Evolutionary conservation across 2,113 vertebrate genomes (phyloP).

Genomic region (Taurulus bubalis): DNA sequence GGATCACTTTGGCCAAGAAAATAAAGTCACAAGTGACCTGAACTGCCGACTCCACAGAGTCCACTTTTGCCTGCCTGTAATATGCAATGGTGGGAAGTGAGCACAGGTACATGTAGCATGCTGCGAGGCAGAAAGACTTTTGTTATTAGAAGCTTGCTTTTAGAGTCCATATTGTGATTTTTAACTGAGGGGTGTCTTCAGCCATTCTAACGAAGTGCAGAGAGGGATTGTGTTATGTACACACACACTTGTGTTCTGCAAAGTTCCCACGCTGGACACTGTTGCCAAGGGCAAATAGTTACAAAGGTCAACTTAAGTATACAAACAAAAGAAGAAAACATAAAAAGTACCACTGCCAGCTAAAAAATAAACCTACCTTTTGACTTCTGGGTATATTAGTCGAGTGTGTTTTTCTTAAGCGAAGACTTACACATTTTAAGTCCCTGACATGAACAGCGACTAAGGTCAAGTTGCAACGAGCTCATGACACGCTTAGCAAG

Average conservation of each 20-base stretch:
- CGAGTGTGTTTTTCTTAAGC: neutral
- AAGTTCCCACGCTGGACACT: neutral
- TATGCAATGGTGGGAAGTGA: conserved; percentile 20
- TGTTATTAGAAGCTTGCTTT: conserved; percentile 1
- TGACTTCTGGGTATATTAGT: neutral
- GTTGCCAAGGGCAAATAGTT: conserved; percentile 59
- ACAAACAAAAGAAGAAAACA: neutral
- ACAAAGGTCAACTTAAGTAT: conserved; percentile 50
- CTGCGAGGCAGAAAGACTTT: conserved; percentile 28
- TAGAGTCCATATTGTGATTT: neutral
- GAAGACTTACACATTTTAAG: neutral
- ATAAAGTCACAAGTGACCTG: conserved; percentile 7
- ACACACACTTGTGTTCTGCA: conserved; percentile 20
- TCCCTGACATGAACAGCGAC: neutral
- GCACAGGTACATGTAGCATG: conserved; percentile 5
- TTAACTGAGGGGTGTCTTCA: neutral
- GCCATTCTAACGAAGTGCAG: neutral
- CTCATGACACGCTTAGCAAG: no score
- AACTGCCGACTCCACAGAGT: conserved; percentile 24
- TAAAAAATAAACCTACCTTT: neutral
- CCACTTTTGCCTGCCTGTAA: conserved; percentile 8
- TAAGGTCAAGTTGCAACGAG: neutral
- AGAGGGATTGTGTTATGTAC: conserved; percentile 13
- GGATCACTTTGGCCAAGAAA: conserved; percentile 14
- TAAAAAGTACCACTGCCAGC: neutral